These are phyloP conservation scores for Marasmarcha lunaedactyla DNA, from an alignment of 2,888 invertebrate genomes.

Conservation along the genomic window DNA sequence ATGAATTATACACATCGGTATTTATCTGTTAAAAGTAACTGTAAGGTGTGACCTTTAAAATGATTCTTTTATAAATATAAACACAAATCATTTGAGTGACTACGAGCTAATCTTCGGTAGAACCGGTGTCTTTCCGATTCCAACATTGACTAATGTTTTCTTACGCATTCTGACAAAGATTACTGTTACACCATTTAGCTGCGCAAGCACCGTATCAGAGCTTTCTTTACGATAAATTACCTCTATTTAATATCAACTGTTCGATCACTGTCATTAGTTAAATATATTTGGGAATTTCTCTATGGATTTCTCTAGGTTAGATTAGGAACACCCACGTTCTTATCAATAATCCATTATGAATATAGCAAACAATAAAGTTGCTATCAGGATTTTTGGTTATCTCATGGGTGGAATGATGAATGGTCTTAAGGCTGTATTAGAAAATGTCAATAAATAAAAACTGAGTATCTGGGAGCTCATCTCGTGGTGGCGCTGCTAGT, in stretches of 20 bases:
- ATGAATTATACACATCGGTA: background rate
- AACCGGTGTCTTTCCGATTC: slow-evolving; percentile 33
- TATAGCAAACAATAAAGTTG: slow-evolving; percentile 60
- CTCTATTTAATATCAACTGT: slow-evolving; percentile 53
- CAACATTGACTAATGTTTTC: slow-evolving; percentile 49
- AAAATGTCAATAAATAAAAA: slow-evolving; percentile 69
- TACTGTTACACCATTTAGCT: slow-evolving; percentile 50
- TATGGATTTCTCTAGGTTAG: slow-evolving; percentile 42
- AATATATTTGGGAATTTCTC: slow-evolving; percentile 39
- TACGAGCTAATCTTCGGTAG: slow-evolving; percentile 35
- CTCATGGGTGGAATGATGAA: slow-evolving; percentile 48
- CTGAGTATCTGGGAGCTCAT: slow-evolving; percentile 48
- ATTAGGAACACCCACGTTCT: slow-evolving; percentile 65
- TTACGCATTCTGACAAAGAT: slow-evolving; percentile 34
- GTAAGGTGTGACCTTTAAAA: slow-evolving; percentile 40
- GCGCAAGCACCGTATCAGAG: slow-evolving; percentile 43
- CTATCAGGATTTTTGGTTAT: slow-evolving; percentile 49
- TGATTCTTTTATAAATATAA: slow-evolving; percentile 27
- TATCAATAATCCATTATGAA: slow-evolving; percentile 69
- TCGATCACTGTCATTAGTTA: slow-evolving; percentile 48
- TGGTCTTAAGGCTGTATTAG: slow-evolving; percentile 50
- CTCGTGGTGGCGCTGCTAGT: slow-evolving; percentile 21
- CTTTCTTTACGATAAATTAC: slow-evolving; percentile 49
- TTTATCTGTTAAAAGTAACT: slow-evolving; percentile 20
- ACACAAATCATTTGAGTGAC: slow-evolving; percentile 34